Percentiles rank a stretch among this genome's conserved stretches.
Conservation (phyloP, 1,140 invertebrate species). For the Penaeus chinensis region DNA sequence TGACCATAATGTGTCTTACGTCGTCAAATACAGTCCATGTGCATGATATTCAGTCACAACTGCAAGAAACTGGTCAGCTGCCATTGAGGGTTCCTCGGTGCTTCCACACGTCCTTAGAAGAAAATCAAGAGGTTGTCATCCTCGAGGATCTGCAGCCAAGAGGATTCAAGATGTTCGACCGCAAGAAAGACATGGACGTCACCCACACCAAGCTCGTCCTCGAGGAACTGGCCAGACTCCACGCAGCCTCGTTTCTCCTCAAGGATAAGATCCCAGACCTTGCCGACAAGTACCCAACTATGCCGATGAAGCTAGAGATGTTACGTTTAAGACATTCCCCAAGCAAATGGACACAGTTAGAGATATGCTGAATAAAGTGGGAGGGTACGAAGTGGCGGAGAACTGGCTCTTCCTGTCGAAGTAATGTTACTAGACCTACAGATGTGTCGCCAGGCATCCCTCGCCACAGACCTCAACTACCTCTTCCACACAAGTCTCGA, state of each 20-base stretch:
- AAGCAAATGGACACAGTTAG: not conserved
- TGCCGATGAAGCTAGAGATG: not conserved
- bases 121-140: not conserved
- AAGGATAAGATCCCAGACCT: not conserved
- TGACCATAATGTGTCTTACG: too few relatives aligned
- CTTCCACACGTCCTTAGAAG: not conserved
- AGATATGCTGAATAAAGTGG: not conserved
- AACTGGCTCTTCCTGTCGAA: slow-evolving; percentile 12
- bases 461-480: slow-evolving; percentile 29
- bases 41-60: too few relatives aligned
- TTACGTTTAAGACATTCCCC: not conserved
- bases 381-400: not conserved
- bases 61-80: not conserved
- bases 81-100: not conserved
- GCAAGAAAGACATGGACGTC: slow-evolving; percentile 21
- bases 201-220: slow-evolving; percentile 10
- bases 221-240: slow-evolving; percentile 33
- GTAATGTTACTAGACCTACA: slow-evolving; percentile 33
- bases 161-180: slow-evolving; percentile 24
- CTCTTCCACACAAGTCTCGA: slow-evolving; percentile 9
- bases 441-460: not conserved
- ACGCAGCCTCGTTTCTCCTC: slow-evolving; percentile 35
- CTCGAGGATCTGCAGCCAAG: slow-evolving; percentile 17
- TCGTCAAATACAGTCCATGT: too few relatives aligned
- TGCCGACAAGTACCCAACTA: not conserved